Base-by-base conservation (phyloP, 2,797 vertebrate genomes). In the Enteromius paludinosus region DNA sequence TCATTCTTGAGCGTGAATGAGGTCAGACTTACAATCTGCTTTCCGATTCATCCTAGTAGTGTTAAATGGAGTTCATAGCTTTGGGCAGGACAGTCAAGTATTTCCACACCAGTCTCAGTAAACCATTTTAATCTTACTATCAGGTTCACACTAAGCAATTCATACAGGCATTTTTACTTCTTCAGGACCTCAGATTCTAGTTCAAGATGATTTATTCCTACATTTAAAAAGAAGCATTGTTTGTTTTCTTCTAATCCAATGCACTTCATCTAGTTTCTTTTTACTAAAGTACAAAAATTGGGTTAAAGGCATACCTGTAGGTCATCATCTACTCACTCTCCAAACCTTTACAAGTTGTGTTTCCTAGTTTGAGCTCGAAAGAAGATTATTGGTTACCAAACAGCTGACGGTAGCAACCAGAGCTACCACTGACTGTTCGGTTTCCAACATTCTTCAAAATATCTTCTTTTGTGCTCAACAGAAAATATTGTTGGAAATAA, bases 131-230 rank as follows among this genome's bases (percentile, higher is more conserved):
- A 56, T 41, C 66, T 45, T 68, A 54, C 41, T 30, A 77, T 38
- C 25, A 74, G 70, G 80, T 69, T 66, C 72, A 78, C 72, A 78
- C 83, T 85, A 83, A 38, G 79, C 54, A 71, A 72, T 82, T 71
- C 65, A 84, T 84, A 82, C 76, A 84, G 38, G 49, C 10, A n/a
- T 11, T 4, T 56, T 56, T 56, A 23, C 54, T 23, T 56, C n/a
- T 23, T 56, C 65, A 77, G 81, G 80, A 77, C 84, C 79, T 68
- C 80, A 83, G 66, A 83, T 83, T 81, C 23, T 71, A 66, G 52
- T 78, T 49, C 20, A 56, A 38, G 33, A 68, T 71, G 56, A 41
- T 43, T n/a, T 54, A n/a, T 20, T 54, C 20, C 52, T n/a, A 54
- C 52, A 54, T n/a, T 54, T 54, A 54, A n/a, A n/a, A 54, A 54